These are phyloP conservation scores for Gymnoscopelus microlampas DNA, from an alignment of 2,797 vertebrate species.

Conservation along the genomic window DNA sequence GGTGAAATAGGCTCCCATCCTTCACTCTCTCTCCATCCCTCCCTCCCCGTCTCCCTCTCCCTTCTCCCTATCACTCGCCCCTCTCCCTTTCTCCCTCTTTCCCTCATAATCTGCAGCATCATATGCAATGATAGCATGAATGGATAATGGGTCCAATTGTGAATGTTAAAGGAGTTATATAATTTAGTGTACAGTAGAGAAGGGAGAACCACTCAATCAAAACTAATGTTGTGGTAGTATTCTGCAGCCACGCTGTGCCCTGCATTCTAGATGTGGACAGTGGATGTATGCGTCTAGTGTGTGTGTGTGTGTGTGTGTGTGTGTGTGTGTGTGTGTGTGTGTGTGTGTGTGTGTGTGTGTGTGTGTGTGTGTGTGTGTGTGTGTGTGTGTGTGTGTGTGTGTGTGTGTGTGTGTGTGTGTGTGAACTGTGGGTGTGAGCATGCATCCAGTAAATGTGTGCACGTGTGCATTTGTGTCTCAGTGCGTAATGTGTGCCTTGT, in stretches of 20 bases:
- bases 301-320: neutral
- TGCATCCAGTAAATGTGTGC: neutral
- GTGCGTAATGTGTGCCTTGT: neutral
- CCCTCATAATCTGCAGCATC: neutral
- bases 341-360: conserved; percentile 7
- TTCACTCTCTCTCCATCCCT: no score
- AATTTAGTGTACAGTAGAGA: neutral
- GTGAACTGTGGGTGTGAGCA: neutral
- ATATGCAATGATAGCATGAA: neutral
- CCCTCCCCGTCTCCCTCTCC: no score
- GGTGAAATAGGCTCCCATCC: no score
- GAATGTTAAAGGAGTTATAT: conserved; percentile 6
- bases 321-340: neutral
- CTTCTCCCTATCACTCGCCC: no score
- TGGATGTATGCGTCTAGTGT: neutral
- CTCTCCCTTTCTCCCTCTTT: no score
- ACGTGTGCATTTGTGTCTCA: neutral
- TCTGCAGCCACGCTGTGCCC: no score
- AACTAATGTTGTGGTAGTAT: no score
- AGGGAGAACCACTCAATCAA: neutral
- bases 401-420: conserved; percentile 16
- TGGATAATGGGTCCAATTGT: neutral
- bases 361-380: neutral
- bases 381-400: neutral
- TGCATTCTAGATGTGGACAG: no score